phyloP scores from a whole-genome alignment of 2,113 vertebrate species.

The Gymnarchus niloticus region DNA sequence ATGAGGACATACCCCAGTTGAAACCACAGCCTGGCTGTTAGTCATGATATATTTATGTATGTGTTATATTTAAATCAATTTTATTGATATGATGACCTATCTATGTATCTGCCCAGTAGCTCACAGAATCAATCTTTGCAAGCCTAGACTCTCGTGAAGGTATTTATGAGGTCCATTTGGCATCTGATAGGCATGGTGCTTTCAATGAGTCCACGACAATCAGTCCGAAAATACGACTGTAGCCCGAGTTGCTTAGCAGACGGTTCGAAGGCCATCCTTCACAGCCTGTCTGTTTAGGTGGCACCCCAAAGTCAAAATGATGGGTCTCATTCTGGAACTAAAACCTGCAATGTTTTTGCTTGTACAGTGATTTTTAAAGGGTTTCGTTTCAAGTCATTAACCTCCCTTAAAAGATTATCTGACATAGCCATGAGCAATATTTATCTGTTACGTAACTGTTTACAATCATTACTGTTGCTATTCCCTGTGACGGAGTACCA shows the following conservation, averaged over 20 bases:
- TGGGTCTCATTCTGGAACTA: too few relatives aligned
- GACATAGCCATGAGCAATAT: too few relatives aligned
- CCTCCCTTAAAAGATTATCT: too few relatives aligned
- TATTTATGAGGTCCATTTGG: background rate
- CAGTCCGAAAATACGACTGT: background rate
- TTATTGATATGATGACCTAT: background rate
- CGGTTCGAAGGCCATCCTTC: background rate
- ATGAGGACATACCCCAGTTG: background rate
- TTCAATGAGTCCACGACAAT: background rate
- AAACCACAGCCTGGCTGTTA: background rate
- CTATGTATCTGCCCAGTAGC: background rate
- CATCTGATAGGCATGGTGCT: background rate
- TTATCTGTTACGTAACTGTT: too few relatives aligned
- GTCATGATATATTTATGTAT: background rate
- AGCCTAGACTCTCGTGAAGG: background rate
- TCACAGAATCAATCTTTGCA: background rate
- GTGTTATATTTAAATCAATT: slow-evolving; percentile 1
- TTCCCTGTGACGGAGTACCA: too few relatives aligned
- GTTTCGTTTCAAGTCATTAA: too few relatives aligned
- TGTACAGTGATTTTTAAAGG: too few relatives aligned
- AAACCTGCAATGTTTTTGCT: too few relatives aligned
- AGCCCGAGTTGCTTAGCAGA: background rate
- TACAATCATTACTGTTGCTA: too few relatives aligned
- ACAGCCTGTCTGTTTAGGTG: background rate
- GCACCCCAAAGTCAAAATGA: background rate